Percentiles rank a stretch among this genome's conserved stretches.
Evolutionary conservation across 2,113 vertebrate species (phyloP).

Genomic region (Muntiacus reevesi): DNA sequence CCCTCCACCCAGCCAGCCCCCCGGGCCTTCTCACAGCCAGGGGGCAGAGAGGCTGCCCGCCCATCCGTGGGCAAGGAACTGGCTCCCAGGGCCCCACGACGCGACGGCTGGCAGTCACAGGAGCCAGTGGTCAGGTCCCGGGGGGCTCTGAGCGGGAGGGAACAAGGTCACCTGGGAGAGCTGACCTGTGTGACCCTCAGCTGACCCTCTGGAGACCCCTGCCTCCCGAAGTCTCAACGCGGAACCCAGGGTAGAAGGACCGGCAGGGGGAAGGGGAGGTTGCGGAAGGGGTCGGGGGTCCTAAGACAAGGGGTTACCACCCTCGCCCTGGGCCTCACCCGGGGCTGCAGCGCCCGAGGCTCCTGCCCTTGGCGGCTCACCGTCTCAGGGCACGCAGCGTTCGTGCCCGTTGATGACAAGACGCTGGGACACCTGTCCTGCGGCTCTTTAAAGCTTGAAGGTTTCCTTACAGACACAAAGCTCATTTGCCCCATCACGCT

Average conservation of each 20-base stretch:
- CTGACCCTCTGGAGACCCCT: background rate
- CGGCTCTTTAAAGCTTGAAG: background rate
- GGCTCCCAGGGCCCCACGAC: background rate
- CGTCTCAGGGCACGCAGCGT: fast-evolving
- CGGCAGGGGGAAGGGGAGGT: background rate
- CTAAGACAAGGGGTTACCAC: too few relatives aligned
- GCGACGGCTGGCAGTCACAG: background rate
- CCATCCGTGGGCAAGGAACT: background rate
- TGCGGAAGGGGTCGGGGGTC: background rate
- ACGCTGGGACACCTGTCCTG: background rate
- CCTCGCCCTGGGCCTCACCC: background rate
- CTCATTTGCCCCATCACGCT: background rate
- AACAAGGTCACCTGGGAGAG: fast-evolving
- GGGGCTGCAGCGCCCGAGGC: fast-evolving
- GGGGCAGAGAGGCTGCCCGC: fast-evolving
- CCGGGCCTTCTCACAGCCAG: background rate
- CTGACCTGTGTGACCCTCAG: background rate
- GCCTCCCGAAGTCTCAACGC: background rate
- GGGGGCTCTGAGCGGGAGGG: background rate
- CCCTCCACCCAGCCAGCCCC: background rate
- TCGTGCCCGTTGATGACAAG: fast-evolving
- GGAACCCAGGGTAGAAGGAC: background rate
- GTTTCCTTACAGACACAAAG: background rate
- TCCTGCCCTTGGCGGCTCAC: background rate
- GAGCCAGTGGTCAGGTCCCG: background rate